These are phyloP conservation scores for Sepioteuthis lessoniana DNA, from an alignment of 2,888 invertebrate genomes.

Conservation along the genomic window DNA sequence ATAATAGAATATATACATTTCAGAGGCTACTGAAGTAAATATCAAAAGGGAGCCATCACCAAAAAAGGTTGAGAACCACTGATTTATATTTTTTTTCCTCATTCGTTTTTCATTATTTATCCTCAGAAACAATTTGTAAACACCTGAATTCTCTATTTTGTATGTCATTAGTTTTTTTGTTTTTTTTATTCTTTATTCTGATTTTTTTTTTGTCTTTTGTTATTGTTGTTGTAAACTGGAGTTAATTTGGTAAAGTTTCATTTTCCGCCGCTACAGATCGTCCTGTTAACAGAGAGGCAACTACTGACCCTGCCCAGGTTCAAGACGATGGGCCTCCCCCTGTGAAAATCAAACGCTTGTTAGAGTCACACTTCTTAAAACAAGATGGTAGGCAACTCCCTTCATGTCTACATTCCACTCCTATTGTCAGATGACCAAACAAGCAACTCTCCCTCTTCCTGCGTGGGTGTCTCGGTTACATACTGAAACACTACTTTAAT, in stretches of 20 bases:
- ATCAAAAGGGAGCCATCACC: too few species aligned
- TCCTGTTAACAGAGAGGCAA: not conserved
- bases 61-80: too few species aligned
- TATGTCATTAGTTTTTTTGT: not conserved
- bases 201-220: not conserved
- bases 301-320: not conserved
- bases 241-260: not conserved
- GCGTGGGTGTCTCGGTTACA: not conserved
- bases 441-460: not conserved
- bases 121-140: not conserved
- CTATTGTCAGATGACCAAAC: not conserved
- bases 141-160: not conserved
- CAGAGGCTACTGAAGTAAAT: too few species aligned
- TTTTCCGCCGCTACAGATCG: not conserved
- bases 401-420: not conserved
- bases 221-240: not conserved
- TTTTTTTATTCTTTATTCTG: not conserved
- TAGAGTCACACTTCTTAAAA: conserved; percentile 6
- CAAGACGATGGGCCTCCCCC: conserved; percentile 33
- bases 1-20: too few species aligned
- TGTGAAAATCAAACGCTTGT: not conserved
- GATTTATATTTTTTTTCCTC: too few species aligned
- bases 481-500: not conserved
- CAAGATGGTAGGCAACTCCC: conserved; percentile 11
- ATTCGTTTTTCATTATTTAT: too few species aligned